A percentile compares a stretch with the other conserved stretches of the same genome.
phyloP scores from a whole-genome alignment of 2,888 invertebrate genomes.

The Philopedon plagiatum region DNA sequence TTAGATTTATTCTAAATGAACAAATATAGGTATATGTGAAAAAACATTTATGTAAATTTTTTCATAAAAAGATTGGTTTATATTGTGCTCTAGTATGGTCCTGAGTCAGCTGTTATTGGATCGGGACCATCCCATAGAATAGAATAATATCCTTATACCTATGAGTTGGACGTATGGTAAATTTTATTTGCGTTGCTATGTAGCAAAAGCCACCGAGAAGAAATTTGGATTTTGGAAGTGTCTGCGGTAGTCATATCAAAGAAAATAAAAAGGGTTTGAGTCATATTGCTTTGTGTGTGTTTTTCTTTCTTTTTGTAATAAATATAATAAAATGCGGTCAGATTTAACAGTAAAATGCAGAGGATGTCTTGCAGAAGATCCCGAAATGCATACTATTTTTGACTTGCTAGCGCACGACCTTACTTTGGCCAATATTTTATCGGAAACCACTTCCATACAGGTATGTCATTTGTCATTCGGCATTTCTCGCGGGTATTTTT shows the following conservation, averaged over 20 bases:
- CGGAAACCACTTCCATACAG: conserved; percentile 8
- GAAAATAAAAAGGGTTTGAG: no score
- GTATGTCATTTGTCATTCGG: neutral
- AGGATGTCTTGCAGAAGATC: conserved; percentile 8
- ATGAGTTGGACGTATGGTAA: no score
- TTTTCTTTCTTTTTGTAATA: neutral
- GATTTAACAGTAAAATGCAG: conserved; percentile 9
- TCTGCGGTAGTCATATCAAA: neutral
- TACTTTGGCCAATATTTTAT: conserved; percentile 11
- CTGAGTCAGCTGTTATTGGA: no score
- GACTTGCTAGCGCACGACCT: neutral
- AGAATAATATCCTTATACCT: no score
- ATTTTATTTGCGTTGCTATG: neutral
- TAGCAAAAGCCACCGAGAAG: neutral
- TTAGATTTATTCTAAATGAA: no score
- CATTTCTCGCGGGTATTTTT: neutral
- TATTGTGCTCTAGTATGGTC: no score
- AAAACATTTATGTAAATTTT: no score
- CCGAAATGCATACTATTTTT: conserved; percentile 9
- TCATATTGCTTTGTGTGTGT: neutral
- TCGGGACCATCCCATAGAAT: no score
- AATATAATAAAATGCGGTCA: neutral
- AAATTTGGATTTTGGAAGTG: conserved; percentile 9
- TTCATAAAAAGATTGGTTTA: no score
- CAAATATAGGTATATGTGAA: no score